phyloP scores from a whole-genome alignment of 1,140 invertebrate genomes.

The Lepeophtheirus salmonis region DNA sequence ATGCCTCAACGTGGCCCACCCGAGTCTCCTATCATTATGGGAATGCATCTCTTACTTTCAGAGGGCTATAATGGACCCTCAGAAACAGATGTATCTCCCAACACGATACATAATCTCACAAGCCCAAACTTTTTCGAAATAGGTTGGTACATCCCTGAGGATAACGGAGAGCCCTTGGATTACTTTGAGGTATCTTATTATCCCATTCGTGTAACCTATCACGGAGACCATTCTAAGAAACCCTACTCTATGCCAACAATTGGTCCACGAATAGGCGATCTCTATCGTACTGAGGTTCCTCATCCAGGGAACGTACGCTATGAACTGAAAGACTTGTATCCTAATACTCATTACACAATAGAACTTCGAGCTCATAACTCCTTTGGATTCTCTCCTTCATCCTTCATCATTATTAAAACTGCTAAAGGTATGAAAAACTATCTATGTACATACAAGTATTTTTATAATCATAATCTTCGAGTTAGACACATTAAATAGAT shows the following conservation, averaged over 20 bases:
- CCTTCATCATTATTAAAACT: slow-evolving; percentile 52
- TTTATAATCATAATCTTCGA: too few relatives aligned
- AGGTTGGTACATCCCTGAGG: slow-evolving; percentile 53
- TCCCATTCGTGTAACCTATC: slow-evolving; percentile 33
- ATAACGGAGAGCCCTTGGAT: slow-evolving; percentile 70
- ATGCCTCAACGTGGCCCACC: slow-evolving; percentile 13
- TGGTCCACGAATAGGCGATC: slow-evolving; percentile 25
- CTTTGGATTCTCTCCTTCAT: slow-evolving; percentile 52
- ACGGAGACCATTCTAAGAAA: slow-evolving; percentile 21
- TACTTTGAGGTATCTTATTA: slow-evolving; percentile 57
- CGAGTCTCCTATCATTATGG: background rate
- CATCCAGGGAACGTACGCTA: slow-evolving; percentile 37
- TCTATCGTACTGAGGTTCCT: slow-evolving; percentile 31
- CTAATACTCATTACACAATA: slow-evolving; percentile 57
- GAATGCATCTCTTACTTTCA: background rate
- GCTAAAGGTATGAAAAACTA: slow-evolving; percentile 52
- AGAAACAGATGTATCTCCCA: background rate
- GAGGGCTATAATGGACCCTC: background rate
- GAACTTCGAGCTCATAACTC: slow-evolving; percentile 60
- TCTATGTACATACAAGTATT: too few relatives aligned
- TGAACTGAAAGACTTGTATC: slow-evolving; percentile 41
- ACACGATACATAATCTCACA: slow-evolving; percentile 29
- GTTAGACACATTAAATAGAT: too few relatives aligned
- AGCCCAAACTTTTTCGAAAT: slow-evolving; percentile 55
- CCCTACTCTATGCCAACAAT: slow-evolving; percentile 27